Conservation (phyloP, 2,888 invertebrate genomes). For the Heliconius aoede region DNA sequence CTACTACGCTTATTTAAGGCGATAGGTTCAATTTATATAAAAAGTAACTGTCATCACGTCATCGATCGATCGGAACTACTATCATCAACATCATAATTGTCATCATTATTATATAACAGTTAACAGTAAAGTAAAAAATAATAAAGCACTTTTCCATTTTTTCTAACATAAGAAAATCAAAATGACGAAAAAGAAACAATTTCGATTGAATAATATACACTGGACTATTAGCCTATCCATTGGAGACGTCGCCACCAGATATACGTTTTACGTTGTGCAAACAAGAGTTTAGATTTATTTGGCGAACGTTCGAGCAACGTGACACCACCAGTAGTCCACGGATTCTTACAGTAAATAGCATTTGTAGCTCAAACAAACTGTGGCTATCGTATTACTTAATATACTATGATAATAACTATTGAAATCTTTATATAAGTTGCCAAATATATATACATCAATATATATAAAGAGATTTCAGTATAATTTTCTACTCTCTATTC, state of each 20-base stretch:
- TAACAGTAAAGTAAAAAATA: not conserved
- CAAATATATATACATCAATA: not conserved
- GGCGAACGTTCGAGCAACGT: slow-evolving; percentile 66
- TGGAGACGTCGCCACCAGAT: slow-evolving; percentile 70
- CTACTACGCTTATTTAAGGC: not conserved
- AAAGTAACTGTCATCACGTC: not conserved
- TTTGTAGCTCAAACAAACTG: slow-evolving; percentile 76
- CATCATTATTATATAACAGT: no score
- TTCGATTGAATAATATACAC: slow-evolving; percentile 5
- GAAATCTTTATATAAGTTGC: not conserved
- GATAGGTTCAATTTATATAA: not conserved
- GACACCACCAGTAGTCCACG: slow-evolving; percentile 76
- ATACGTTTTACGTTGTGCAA: slow-evolving; percentile 67
- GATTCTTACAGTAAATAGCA: slow-evolving; percentile 79
- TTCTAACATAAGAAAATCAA: not conserved
- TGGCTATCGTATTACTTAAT: slow-evolving; percentile 72
- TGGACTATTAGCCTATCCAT: slow-evolving; percentile 57
- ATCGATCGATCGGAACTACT: no score
- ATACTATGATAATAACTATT: slow-evolving; percentile 39
- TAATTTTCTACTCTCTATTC: no score
- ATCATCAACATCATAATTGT: no score
- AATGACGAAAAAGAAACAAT: not conserved
- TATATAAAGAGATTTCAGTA: no score
- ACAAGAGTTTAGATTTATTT: slow-evolving; percentile 76
- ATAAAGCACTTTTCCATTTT: not conserved